Percentiles rank a stretch among this genome's conserved stretches.
Evolutionary conservation across 1,140 invertebrate genomes (phyloP).

Genomic region (Temnothorax curvispinosus): DNA sequence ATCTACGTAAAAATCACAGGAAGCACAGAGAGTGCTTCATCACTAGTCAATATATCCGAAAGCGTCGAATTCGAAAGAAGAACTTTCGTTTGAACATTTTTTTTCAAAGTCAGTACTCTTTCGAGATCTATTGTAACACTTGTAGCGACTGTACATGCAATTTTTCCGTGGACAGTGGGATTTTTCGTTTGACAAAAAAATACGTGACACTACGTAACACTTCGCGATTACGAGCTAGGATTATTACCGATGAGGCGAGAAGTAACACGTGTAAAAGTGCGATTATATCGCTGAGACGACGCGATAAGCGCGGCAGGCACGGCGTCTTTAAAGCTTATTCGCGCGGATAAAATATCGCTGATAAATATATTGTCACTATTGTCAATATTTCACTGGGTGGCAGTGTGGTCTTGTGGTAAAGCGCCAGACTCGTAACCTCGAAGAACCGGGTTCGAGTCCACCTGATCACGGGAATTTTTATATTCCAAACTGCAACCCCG

Average conservation of each 20-base stretch:
- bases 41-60: not conserved
- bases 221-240: not conserved
- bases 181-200: not conserved
- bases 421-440: no score
- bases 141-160: not conserved
- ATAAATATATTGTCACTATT: constrained; percentile 51
- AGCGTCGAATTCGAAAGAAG: not conserved
- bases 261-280: not conserved
- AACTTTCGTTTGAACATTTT: not conserved
- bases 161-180: not conserved
- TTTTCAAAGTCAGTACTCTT: not conserved
- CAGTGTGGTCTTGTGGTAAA: no score
- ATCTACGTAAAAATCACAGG: not conserved
- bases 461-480: no score
- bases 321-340: not conserved
- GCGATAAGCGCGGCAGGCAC: not conserved
- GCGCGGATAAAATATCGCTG: constrained; percentile 14
- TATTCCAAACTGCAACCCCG: no score
- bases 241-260: not conserved
- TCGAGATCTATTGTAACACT: not conserved
- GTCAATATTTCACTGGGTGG: not conserved
- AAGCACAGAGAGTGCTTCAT: not conserved
- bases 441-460: no score
- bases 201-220: not conserved
- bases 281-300: not conserved